Base-by-base conservation (phyloP, 92 coral and sea anemone species). In the Porites lobata region DNA sequence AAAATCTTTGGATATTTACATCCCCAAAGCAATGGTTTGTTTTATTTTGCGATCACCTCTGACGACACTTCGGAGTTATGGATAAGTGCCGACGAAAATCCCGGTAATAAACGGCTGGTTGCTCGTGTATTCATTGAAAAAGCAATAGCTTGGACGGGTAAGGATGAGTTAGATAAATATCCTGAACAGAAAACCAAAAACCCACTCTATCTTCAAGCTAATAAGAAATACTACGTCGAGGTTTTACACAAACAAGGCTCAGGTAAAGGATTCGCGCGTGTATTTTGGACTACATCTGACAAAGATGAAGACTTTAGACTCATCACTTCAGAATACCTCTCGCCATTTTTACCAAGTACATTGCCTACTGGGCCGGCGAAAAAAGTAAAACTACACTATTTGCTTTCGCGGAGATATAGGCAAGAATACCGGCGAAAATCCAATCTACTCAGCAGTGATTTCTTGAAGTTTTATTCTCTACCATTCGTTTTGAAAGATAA, bases 21-120 rank as follows among this genome's bases (percentile, higher is more conserved):
- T 12, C 82, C 90, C 4, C 68, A 64, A 32, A 26, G 18, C 9
- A 78, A 72, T 10, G 90, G 89, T 38, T 62, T 43, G n/a, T 80
- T 70, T 50, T 72, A 77, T 13, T 90, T 90, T 85, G 86, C 47
- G 21, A 65, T 79, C 24, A 82, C 70, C 12, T 81, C 86, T 6
- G 92, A 87, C 61, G 74, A 58, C 12, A 19, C 85, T 7, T 59
- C 87, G 1, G 92, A 89, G 59, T 53, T 90, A 14, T 90, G 93
- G 93, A 29, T 90, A 6, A 79, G 93, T 24, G 6, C 52, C 62
- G 72, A 81, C 74, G 78, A 82, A 50, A 19, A 90, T 53, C 93
- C 93, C 15, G 17, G 20, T 0, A 66, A 53, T 26, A 82, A 82
- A 43, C 26, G 19, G 53, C 18, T 70, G n/a, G 72, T 82, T 70